phyloP scores from a whole-genome alignment of 2,888 invertebrate genomes.

The Dorcus hopei region DNA sequence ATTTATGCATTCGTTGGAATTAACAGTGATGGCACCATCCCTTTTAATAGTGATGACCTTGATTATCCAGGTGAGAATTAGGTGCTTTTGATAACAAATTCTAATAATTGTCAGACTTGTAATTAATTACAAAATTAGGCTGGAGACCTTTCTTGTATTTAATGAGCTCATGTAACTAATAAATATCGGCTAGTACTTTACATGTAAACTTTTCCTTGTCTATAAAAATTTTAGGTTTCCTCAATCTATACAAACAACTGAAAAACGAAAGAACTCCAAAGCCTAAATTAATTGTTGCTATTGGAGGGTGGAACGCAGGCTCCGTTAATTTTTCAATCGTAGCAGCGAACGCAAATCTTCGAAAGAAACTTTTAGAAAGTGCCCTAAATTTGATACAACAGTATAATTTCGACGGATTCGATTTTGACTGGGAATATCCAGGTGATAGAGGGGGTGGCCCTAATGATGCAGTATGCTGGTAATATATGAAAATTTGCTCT shows the following conservation, averaged over 20 bases:
- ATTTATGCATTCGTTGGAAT: slow-evolving; percentile 73
- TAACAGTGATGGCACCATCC: slow-evolving; percentile 47
- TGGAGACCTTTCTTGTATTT: too few species aligned
- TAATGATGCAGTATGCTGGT: slow-evolving; percentile 32
- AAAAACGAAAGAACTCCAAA: background rate
- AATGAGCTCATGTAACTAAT: too few species aligned
- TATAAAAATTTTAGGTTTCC: too few species aligned
- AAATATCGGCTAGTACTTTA: too few species aligned
- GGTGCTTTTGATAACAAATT: too few species aligned
- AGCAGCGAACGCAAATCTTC: slow-evolving; percentile 45
- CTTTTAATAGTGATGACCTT: too few species aligned
- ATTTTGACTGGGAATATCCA: slow-evolving; percentile 72
- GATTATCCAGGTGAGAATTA: too few species aligned
- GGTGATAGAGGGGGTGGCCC: slow-evolving; percentile 50
- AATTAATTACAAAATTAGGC: too few species aligned
- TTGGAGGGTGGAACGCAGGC: slow-evolving; percentile 67
- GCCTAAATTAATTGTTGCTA: slow-evolving; percentile 41
- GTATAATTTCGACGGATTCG: slow-evolving; percentile 66
- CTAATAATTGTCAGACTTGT: too few species aligned
- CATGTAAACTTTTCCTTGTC: too few species aligned
- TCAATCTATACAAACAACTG: background rate
- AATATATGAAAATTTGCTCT: too few species aligned
- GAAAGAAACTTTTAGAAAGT: slow-evolving; percentile 57
- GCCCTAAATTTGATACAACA: slow-evolving; percentile 53
- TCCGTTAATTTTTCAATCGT: slow-evolving; percentile 45